Percentiles rank a stretch among this genome's conserved stretches.
Evolutionary conservation across 2,797 vertebrate genomes (phyloP).

Genomic region (Galagoides demidoff): DNA sequence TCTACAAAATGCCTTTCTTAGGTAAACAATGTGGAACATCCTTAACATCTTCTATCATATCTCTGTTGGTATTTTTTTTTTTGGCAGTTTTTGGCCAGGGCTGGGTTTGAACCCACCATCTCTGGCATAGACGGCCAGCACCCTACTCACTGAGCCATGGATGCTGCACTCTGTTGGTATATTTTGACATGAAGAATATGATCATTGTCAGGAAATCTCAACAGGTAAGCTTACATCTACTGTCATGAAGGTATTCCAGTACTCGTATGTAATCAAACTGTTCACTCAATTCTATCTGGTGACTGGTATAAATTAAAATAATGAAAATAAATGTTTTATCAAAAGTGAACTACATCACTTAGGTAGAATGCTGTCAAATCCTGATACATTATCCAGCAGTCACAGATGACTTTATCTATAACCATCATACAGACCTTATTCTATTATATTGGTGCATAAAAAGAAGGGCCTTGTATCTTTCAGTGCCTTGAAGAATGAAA

Average conservation of each 20-base stretch:
- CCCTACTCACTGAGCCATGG: too few relatives aligned
- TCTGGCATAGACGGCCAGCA: too few relatives aligned
- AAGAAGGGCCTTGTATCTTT: neutral
- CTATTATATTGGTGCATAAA: neutral
- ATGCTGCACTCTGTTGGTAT: neutral
- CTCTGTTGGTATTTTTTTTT: neutral
- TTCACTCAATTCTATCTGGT: neutral
- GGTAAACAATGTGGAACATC: neutral
- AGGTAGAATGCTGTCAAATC: neutral
- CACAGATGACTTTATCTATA: neutral
- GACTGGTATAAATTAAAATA: neutral
- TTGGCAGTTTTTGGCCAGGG: too few relatives aligned
- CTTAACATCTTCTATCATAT: neutral
- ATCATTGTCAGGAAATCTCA: neutral
- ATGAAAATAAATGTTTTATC: constrained; percentile 8
- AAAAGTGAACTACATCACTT: neutral
- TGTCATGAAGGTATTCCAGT: neutral
- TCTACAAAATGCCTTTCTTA: neutral
- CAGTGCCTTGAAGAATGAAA: neutral
- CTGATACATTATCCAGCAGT: neutral
- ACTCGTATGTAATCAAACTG: neutral
- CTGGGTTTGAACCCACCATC: too few relatives aligned
- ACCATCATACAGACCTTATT: neutral
- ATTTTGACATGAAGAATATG: neutral
- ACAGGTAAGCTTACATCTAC: neutral